Evolutionary conservation across 92 coral and sea anemone genomes (phyloP), one percentile per base, ranked within the genome.

Genomic region (Palythoa grandiflora): DNA sequence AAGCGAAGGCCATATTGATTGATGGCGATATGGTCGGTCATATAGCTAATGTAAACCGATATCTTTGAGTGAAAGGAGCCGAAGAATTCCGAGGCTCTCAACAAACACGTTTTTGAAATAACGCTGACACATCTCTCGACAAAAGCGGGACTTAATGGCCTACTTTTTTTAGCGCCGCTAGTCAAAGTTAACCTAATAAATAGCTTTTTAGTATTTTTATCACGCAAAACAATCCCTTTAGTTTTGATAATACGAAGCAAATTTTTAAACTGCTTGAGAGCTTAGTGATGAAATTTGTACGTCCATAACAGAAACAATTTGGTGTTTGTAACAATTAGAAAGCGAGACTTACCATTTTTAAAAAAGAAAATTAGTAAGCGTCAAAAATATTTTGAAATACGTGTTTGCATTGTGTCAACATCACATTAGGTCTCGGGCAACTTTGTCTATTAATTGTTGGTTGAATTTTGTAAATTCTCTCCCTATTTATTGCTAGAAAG

Each of bases 91-190:
- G 13, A 9, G 37, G 61, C 61, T 66, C 73, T 44, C 20, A 2
- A 21, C 60, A 75, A 66, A 81, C 86, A 81, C 75, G 86, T 66
- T 80, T 44, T 63, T 81, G 84, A 81, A 65, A 53, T 37, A 66
- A 81, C 66, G 86, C 57, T 80, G 85, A 80, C 74, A 65, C 74
- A 63, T 39, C 37, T 36, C 83, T 21, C 65, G 83, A 50, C 68
- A 78, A 78, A 38, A 59, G 53, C 36, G 11, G 12, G 35, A 75
- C 60, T 44, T 38, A 66, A 81, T 47, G 65, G 75, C 61, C 20
- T 68, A 16, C 17, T 44, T 19, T 81, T 81, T 65, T 81, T n/a
- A 28, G 17, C 75, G 61, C 75, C 86, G 57, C 86, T 47, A 81
- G 75, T 81, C 60, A 81, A 81, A 63, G 35, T 19, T n/a, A 68